These are phyloP conservation scores for Cartodere bifasciata DNA, from an alignment of 2,888 invertebrate species.

Conservation along the genomic window DNA sequence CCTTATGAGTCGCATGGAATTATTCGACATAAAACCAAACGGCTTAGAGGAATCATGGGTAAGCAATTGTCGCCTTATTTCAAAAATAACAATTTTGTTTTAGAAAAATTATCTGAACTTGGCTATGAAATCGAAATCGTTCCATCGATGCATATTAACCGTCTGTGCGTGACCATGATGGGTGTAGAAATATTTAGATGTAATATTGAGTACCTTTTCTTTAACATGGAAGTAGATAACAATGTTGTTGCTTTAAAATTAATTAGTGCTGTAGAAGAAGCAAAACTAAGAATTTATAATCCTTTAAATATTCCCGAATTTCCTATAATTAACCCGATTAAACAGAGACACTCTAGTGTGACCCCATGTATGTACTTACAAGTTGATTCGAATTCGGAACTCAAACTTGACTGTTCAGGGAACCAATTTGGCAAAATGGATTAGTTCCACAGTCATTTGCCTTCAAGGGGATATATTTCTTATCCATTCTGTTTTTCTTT, in stretches of 20 bases:
- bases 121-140: slow-evolving; percentile 24
- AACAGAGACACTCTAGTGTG: too few species aligned
- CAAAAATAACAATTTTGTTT: background rate
- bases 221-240: slow-evolving; percentile 24
- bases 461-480: too few species aligned
- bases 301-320: slow-evolving; percentile 17
- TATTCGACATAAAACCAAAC: slow-evolving; percentile 26
- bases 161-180: slow-evolving; percentile 24
- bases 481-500: too few species aligned
- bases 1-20: slow-evolving; percentile 28
- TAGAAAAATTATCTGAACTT: slow-evolving; percentile 1
- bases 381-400: too few species aligned
- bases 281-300: slow-evolving; percentile 18
- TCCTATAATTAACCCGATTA: too few species aligned
- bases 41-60: slow-evolving; percentile 24
- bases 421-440: too few species aligned
- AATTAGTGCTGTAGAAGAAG: slow-evolving; percentile 22
- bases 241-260: slow-evolving; percentile 24
- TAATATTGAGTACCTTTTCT: slow-evolving; percentile 25
- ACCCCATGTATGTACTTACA: too few species aligned
- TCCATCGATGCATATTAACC: slow-evolving; percentile 23
- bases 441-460: too few species aligned
- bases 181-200: slow-evolving; percentile 25
- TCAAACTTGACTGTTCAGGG: too few species aligned
- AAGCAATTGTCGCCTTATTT: slow-evolving; percentile 9